These are phyloP conservation scores for Heliconius hewitsoni DNA, from an alignment of 1,140 invertebrate genomes.

Conservation along the genomic window DNA sequence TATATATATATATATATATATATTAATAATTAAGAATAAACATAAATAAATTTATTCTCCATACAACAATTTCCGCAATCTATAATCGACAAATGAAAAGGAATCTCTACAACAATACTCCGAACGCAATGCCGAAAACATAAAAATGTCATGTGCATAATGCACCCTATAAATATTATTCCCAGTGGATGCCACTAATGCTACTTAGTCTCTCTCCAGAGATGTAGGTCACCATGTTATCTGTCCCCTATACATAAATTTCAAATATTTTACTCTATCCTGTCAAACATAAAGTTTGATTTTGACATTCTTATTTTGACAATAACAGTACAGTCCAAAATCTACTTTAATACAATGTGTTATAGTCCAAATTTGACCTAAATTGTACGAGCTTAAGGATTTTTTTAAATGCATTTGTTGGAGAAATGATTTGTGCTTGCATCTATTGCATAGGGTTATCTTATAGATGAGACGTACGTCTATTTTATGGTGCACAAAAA, in stretches of 20 bases:
- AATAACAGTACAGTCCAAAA: background rate
- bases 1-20: background rate
- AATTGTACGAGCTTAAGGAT: background rate
- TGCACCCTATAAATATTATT: slow-evolving; percentile 80
- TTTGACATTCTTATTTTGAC: slow-evolving; percentile 31
- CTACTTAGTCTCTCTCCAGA: slow-evolving; percentile 72
- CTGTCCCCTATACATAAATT: slow-evolving; percentile 47
- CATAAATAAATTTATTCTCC: slow-evolving; percentile 20
- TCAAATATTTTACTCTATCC: slow-evolving; percentile 51
- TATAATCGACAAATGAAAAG: slow-evolving; percentile 54
- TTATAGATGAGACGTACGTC: slow-evolving; percentile 69
- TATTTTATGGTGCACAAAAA: slow-evolving; percentile 60
- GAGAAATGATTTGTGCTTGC: slow-evolving; percentile 66
- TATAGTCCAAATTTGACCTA: slow-evolving; percentile 40
- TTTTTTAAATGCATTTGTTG: slow-evolving; percentile 48
- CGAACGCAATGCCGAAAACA: slow-evolving; percentile 71
- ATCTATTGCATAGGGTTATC: slow-evolving; percentile 60
- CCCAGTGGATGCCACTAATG: slow-evolving; percentile 69
- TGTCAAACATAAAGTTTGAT: slow-evolving; percentile 49
- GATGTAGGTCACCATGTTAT: slow-evolving; percentile 77
- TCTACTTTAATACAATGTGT: background rate
- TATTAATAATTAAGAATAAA: background rate
- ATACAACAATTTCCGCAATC: slow-evolving; percentile 26
- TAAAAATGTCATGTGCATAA: slow-evolving; percentile 80
- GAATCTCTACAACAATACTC: slow-evolving; percentile 53